phyloP scores from a whole-genome alignment of 2,797 vertebrate species.

The Diplodus sargus region DNA sequence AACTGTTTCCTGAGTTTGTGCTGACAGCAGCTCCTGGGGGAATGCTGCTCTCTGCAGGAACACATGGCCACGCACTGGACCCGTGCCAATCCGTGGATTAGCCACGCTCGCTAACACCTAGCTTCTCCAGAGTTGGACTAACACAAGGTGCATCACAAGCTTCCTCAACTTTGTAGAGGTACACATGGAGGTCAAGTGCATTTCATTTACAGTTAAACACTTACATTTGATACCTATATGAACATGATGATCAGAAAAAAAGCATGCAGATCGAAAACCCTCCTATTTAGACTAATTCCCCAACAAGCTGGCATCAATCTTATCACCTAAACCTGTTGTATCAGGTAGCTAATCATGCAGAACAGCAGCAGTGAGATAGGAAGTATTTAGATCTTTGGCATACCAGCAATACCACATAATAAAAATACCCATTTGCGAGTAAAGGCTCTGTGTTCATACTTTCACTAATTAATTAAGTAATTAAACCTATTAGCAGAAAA shows the following conservation, averaged over 20 bases:
- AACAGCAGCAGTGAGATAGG: background rate
- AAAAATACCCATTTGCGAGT: background rate
- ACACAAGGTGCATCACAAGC: constrained; percentile 61
- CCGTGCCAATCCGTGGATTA: constrained; percentile 86
- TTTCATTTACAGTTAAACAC: constrained; percentile 2
- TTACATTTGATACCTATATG: constrained; percentile 25
- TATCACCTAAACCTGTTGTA: background rate
- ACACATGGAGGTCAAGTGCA: constrained; percentile 42
- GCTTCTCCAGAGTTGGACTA: constrained; percentile 55
- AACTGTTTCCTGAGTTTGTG: constrained; percentile 95
- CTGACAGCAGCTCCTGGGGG: constrained; percentile 92
- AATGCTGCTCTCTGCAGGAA: constrained; percentile 87
- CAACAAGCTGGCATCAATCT: background rate
- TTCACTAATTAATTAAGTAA: background rate
- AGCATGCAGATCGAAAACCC: background rate
- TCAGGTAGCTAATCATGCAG: background rate
- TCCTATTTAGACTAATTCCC: constrained; percentile 1
- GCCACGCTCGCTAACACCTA: constrained; percentile 68
- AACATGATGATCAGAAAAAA: constrained; percentile 25
- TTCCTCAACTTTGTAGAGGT: constrained; percentile 35
- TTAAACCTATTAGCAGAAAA: no score
- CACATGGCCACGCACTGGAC: constrained; percentile 85
- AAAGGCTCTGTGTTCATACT: background rate
- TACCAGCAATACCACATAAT: background rate
- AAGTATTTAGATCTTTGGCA: constrained; percentile 10